Conservation (phyloP, 2,888 invertebrate species). For the Chalcis sispes region DNA sequence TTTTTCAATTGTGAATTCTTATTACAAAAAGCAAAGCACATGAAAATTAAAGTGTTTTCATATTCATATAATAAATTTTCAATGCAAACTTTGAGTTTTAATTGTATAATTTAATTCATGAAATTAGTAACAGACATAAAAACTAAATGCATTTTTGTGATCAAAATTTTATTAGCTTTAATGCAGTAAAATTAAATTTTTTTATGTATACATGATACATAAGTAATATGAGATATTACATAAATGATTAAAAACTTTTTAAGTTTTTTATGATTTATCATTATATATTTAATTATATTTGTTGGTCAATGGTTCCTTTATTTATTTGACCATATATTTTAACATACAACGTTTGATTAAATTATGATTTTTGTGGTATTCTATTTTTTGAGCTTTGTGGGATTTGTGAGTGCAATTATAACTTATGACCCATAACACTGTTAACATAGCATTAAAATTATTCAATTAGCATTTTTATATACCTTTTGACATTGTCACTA, state of each 20-base stretch:
- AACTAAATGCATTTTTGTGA: neutral
- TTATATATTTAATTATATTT: conserved; percentile 11
- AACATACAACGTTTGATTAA: conserved; percentile 21
- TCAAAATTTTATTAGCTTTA: too few species aligned
- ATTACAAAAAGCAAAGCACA: neutral
- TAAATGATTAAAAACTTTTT: conserved; percentile 1
- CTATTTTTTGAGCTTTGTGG: conserved; percentile 32
- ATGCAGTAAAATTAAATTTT: too few species aligned
- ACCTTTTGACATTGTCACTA: too few species aligned
- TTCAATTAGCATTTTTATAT: conserved; percentile 29
- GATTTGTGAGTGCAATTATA: conserved; percentile 15
- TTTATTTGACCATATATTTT: conserved; percentile 17
- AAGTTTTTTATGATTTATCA: conserved; percentile 7
- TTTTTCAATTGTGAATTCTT: conserved; percentile 25
- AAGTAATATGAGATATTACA: neutral
- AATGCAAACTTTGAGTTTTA: neutral
- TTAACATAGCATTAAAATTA: conserved; percentile 6
- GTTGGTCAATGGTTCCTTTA: conserved; percentile 38
- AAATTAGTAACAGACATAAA: too few species aligned
- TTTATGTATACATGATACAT: neutral
- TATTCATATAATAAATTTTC: neutral
- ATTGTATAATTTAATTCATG: neutral
- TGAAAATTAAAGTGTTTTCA: neutral
- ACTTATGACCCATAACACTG: conserved; percentile 1
- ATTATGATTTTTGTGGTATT: conserved; percentile 7